Conservation (phyloP, 2,113 vertebrate species). For the Actenoides lindsayi region DNA sequence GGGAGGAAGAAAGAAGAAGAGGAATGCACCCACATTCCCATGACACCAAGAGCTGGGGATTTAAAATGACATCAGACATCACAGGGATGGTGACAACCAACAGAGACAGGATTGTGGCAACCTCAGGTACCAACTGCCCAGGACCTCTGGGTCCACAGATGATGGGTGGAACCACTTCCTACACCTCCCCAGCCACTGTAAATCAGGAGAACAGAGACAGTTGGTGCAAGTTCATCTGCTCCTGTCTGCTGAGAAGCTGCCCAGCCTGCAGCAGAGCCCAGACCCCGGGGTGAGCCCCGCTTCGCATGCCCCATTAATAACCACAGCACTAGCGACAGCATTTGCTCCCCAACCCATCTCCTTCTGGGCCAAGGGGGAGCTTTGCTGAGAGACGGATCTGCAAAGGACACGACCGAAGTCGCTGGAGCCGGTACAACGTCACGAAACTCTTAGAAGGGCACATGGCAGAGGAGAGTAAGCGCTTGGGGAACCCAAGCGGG, state of each 20-base stretch:
- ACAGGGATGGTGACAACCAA: fast-evolving
- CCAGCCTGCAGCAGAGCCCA: background rate
- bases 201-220: background rate
- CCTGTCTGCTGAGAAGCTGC: background rate
- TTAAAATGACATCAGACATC: background rate
- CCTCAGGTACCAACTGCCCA: fast-evolving
- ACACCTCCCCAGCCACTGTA: background rate
- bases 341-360: fast-evolving
- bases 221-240: fast-evolving
- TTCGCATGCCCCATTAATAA: fast-evolving
- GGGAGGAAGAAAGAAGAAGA: background rate
- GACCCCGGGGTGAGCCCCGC: background rate
- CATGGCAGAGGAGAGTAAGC: fast-evolving
- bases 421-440: background rate
- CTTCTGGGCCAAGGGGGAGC: background rate
- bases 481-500: background rate
- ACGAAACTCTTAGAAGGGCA: fast-evolving
- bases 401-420: fast-evolving
- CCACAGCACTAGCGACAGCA: fast-evolving
- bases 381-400: background rate
- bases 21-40: background rate
- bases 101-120: background rate
- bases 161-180: fast-evolving
- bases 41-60: background rate
- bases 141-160: background rate